Evolutionary conservation across 2,797 vertebrate species (phyloP).

Genomic region (Scomberomorus guttatus): DNA sequence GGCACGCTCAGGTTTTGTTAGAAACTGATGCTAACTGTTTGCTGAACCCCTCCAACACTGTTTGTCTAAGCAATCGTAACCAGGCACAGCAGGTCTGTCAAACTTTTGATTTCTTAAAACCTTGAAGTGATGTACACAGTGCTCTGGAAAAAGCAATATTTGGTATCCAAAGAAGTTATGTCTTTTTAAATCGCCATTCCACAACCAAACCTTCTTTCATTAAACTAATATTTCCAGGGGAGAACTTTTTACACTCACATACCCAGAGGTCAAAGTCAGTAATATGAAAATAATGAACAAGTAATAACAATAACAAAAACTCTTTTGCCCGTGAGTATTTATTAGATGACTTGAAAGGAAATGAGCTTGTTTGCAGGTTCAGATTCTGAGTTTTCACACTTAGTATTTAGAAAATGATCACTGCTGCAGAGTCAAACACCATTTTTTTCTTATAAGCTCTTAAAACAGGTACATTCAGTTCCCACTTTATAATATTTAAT

Average conservation of each 20-base stretch:
- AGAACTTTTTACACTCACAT: too few species aligned
- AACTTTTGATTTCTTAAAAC: too few species aligned
- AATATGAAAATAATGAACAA: neutral
- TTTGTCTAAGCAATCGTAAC: too few species aligned
- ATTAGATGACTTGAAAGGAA: constrained; percentile 49
- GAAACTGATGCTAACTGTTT: neutral
- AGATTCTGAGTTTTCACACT: neutral
- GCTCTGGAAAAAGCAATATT: too few species aligned
- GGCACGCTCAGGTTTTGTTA: neutral
- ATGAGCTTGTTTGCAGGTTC: constrained; percentile 11
- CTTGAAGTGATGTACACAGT: too few species aligned
- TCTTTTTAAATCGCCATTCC: too few species aligned
- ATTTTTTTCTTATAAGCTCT: neutral
- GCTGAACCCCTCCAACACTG: too few species aligned
- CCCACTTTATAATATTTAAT: neutral
- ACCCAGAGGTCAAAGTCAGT: neutral
- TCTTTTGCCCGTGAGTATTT: constrained; percentile 37
- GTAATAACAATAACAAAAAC: neutral
- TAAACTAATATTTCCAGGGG: too few species aligned
- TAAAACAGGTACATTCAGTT: constrained; percentile 2
- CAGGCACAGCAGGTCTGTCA: too few species aligned
- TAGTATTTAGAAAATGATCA: constrained; percentile 1
- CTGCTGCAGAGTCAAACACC: constrained; percentile 17
- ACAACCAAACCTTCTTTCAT: too few species aligned
- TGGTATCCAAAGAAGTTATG: too few species aligned